Percentiles rank a stretch among this genome's conserved stretches.
phyloP scores from a whole-genome alignment of 30 jellyfish, hydroid and myxozoan genomes.

The Clytia hemisphaerica region DNA sequence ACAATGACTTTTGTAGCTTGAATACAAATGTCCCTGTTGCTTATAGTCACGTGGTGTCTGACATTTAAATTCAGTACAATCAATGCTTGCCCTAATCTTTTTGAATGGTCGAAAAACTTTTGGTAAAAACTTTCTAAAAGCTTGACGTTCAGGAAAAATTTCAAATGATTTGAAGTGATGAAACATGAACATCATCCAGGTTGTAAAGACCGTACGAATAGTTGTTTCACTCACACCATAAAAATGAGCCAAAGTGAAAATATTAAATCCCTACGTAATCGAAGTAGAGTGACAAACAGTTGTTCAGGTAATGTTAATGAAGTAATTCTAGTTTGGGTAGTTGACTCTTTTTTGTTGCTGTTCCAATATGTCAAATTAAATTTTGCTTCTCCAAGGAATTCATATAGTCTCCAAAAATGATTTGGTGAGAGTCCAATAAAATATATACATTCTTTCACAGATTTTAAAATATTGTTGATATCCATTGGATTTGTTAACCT shows the following conservation, averaged over 20 bases:
- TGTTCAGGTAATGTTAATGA: constrained; percentile 25
- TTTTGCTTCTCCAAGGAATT: constrained; percentile 41
- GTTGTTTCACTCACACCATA: constrained; percentile 19
- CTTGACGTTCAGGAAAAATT: constrained; percentile 31
- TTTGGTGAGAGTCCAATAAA: constrained; percentile 32
- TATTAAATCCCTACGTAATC: constrained; percentile 41
- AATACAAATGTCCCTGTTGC: constrained; percentile 42
- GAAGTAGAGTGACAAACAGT: constrained; percentile 25
- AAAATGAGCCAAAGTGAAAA: constrained; percentile 18
- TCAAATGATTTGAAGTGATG: constrained; percentile 17
- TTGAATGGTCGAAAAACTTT: constrained; percentile 26
- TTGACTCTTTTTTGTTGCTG: not conserved
- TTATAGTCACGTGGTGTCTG: constrained; percentile 50
- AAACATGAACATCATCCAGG: constrained; percentile 42
- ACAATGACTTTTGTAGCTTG: constrained; percentile 43
- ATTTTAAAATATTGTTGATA: constrained; percentile 10
- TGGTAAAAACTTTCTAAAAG: constrained; percentile 21
- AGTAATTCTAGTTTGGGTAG: not conserved
- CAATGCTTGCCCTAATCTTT: constrained; percentile 26
- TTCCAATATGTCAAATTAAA: constrained; percentile 21
- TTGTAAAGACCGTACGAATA: constrained; percentile 27
- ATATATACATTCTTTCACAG: constrained; percentile 2
- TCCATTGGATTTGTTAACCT: too few species aligned
- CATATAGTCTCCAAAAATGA: constrained; percentile 11
- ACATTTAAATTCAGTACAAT: constrained; percentile 36